phyloP scores from a whole-genome alignment of 2,113 vertebrate genomes.

The cattle (Bos taurus) region DNA sequence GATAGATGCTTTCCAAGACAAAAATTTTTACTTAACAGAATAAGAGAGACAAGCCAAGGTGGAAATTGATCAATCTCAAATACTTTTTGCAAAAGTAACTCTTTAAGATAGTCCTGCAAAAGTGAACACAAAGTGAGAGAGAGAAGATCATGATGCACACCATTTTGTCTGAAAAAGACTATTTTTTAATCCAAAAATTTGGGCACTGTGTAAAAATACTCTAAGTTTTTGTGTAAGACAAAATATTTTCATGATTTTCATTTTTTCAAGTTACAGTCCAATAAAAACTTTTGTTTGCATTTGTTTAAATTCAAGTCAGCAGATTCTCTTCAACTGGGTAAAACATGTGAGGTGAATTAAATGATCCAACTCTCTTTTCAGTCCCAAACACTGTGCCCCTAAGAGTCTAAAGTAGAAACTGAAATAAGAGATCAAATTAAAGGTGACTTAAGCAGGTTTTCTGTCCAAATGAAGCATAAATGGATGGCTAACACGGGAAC shows the following conservation, averaged over 20 bases:
- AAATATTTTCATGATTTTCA: not conserved
- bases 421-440: not conserved
- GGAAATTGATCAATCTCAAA: not conserved
- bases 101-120: not conserved
- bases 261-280: not conserved
- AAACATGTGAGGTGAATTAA: not conserved
- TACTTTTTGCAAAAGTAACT: not conserved
- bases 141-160: not conserved
- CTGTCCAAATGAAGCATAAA: not conserved
- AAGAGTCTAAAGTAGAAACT: not conserved
- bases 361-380: not conserved
- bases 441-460: not conserved
- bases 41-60: not conserved
- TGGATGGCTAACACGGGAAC: not conserved
- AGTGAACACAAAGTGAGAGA: not conserved
- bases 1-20: not conserved
- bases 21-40: conserved; percentile 2
- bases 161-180: not conserved
- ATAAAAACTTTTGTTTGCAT: not conserved
- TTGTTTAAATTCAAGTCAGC: not conserved
- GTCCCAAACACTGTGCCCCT: not conserved
- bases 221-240: not conserved
- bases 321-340: not conserved
- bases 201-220: not conserved
- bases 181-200: not conserved